These are phyloP conservation scores for Aporophyla lueneburgensis DNA, from an alignment of 2,888 invertebrate genomes.

Conservation along the genomic window DNA sequence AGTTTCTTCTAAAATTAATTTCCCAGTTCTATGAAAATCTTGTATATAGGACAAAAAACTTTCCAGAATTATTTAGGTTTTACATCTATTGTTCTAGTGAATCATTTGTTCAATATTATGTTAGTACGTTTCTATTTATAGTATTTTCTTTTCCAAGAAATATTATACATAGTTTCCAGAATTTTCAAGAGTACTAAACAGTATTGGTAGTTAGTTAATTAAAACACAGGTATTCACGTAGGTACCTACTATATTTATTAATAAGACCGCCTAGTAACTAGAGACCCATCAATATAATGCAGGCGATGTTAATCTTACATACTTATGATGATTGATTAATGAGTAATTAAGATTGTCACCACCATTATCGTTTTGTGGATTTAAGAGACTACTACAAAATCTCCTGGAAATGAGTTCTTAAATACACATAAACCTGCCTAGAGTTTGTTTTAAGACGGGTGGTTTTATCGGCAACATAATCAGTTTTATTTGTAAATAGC, in stretches of 20 bases:
- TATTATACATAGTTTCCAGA: neutral
- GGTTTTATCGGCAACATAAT: neutral
- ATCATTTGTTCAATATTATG: slow-evolving; percentile 4
- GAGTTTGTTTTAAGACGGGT: slow-evolving; percentile 2
- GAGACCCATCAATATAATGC: slow-evolving; percentile 4
- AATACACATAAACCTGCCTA: neutral
- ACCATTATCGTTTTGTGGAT: slow-evolving; percentile 18
- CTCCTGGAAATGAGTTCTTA: neutral
- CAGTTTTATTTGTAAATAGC: neutral
- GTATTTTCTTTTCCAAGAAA: slow-evolving; percentile 5
- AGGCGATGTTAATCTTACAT: neutral
- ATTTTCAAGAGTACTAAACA: neutral
- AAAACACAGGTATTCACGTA: neutral
- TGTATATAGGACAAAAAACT: slow-evolving; percentile 6
- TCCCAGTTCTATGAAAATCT: neutral
- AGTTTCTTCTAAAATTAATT: slow-evolving; percentile 51
- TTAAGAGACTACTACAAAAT: neutral
- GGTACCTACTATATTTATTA: neutral
- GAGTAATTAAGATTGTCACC: slow-evolving; percentile 26
- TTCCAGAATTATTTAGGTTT: neutral
- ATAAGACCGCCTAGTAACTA: neutral
- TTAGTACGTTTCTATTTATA: neutral
- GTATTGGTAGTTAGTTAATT: neutral
- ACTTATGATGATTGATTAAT: slow-evolving; percentile 29
- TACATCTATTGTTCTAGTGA: slow-evolving; percentile 10